Evolutionary conservation across 2,113 vertebrate genomes (phyloP).

Genomic region (Percina caprodes): DNA sequence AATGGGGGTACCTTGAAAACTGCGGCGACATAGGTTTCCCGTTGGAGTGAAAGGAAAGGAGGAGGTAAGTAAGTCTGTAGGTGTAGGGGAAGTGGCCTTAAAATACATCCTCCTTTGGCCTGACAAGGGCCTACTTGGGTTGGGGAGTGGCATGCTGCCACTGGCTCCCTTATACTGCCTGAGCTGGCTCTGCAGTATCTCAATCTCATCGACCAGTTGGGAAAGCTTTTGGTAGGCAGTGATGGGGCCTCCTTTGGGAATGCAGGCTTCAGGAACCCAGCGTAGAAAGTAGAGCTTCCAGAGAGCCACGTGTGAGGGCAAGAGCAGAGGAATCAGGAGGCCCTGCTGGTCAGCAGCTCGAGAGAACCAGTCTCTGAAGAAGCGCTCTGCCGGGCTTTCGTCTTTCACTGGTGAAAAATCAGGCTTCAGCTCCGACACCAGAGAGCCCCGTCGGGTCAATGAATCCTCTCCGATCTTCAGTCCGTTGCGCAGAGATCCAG

Average conservation of each 20-base stretch:
- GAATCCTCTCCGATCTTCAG: slow-evolving; percentile 83
- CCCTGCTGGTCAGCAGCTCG: slow-evolving; percentile 89
- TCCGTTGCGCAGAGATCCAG: slow-evolving; percentile 86
- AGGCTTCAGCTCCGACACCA: slow-evolving; percentile 84
- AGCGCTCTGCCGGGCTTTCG: slow-evolving; percentile 86
- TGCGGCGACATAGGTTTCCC: slow-evolving; percentile 93
- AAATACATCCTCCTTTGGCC: slow-evolving; percentile 93
- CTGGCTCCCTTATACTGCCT: slow-evolving; percentile 84
- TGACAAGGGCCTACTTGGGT: slow-evolving; percentile 62
- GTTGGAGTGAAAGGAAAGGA: slow-evolving; percentile 95
- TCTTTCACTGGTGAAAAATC: slow-evolving; percentile 81
- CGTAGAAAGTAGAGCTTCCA: slow-evolving; percentile 98
- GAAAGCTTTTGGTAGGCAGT: slow-evolving; percentile 90
- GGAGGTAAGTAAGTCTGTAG: slow-evolving; percentile 91
- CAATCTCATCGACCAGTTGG: slow-evolving; percentile 91
- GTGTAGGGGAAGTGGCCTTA: slow-evolving; percentile 72
- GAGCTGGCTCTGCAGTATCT: slow-evolving; percentile 87
- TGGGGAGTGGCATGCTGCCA: slow-evolving; percentile 65
- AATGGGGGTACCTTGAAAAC: slow-evolving; percentile 91
- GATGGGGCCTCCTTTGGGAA: slow-evolving; percentile 88
- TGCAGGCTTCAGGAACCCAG: slow-evolving; percentile 96
- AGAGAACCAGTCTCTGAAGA: slow-evolving; percentile 90
- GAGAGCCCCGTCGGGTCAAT: slow-evolving; percentile 88
- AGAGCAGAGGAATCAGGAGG: slow-evolving; percentile 87
- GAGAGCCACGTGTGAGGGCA: slow-evolving; percentile 88